Conservation (phyloP, 2,888 invertebrate genomes). For the Globia sparganii region DNA sequence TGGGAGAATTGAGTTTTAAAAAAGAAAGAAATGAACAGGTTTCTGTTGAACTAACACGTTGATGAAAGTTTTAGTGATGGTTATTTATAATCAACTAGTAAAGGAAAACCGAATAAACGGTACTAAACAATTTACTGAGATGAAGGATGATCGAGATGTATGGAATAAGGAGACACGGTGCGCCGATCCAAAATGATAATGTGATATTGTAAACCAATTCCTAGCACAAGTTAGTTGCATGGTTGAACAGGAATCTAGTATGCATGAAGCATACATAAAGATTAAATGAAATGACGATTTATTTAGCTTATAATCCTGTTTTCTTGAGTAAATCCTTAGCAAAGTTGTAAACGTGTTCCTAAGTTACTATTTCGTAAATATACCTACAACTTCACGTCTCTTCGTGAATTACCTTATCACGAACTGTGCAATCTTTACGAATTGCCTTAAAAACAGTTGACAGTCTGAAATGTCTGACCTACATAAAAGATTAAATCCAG, state of each 20-base stretch:
- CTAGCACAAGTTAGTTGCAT: background rate
- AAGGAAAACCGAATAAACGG: background rate
- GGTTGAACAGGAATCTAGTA: background rate
- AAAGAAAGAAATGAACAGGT: background rate
- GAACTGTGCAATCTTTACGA: conserved; percentile 38
- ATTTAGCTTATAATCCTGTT: background rate
- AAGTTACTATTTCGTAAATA: conserved; percentile 33
- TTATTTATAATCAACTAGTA: background rate
- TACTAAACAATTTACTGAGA: background rate
- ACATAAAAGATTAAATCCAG: conserved; percentile 41
- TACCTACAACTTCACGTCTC: conserved; percentile 11
- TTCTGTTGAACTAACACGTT: background rate
- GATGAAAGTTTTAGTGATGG: background rate
- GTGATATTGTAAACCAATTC: background rate
- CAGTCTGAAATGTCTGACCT: conserved; percentile 45
- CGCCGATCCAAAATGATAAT: background rate
- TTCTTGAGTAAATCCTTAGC: background rate
- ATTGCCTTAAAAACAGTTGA: conserved; percentile 36
- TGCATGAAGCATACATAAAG: background rate
- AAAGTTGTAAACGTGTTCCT: background rate
- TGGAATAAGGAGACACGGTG: background rate
- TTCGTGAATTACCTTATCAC: conserved; percentile 51
- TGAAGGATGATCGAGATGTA: background rate
- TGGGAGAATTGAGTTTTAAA: conserved; percentile 4
- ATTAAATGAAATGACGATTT: background rate